Evolutionary conservation across 1,140 invertebrate genomes (phyloP).

Genomic region (Aphidius ervi): DNA sequence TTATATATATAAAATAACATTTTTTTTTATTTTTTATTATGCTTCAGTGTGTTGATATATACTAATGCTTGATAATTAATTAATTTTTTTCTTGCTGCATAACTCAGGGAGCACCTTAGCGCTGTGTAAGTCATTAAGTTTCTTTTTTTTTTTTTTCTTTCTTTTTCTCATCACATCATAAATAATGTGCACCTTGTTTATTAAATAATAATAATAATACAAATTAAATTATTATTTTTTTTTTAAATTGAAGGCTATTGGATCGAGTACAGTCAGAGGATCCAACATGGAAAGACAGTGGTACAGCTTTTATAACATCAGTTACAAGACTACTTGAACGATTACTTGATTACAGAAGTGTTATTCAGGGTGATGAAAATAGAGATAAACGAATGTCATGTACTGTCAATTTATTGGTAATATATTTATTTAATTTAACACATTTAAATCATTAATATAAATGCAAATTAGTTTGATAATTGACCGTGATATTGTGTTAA

Average conservation of each 20-base stretch:
- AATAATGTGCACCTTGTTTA: not conserved
- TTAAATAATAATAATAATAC: not conserved
- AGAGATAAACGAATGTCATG: constrained; percentile 94
- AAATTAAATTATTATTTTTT: not conserved
- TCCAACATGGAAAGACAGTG: constrained; percentile 85
- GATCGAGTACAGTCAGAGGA: constrained; percentile 81
- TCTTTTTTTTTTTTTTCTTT: not conserved
- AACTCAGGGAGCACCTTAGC: constrained; percentile 81
- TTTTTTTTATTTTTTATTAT: constrained; percentile 30
- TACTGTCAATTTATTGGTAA: constrained; percentile 89
- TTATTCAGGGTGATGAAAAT: constrained; percentile 89
- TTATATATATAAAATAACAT: no score
- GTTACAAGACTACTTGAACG: constrained; percentile 84
- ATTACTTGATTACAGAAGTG: constrained; percentile 86
- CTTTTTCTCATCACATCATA: not conserved
- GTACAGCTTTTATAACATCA: constrained; percentile 85
- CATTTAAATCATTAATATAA: constrained; percentile 9
- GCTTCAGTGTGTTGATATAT: constrained; percentile 21
- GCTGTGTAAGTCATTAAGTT: constrained; percentile 71
- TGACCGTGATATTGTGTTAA: constrained; percentile 29
- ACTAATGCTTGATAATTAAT: constrained; percentile 9
- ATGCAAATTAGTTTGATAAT: constrained; percentile 28
- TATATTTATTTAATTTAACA: not conserved
- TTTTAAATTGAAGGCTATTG: constrained; percentile 61
- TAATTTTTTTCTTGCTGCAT: constrained; percentile 43